Percentiles rank a stretch among this genome's conserved stretches.
Evolutionary conservation across 2,797 vertebrate species (phyloP).

Genomic region (Atherinosoma microstoma): DNA sequence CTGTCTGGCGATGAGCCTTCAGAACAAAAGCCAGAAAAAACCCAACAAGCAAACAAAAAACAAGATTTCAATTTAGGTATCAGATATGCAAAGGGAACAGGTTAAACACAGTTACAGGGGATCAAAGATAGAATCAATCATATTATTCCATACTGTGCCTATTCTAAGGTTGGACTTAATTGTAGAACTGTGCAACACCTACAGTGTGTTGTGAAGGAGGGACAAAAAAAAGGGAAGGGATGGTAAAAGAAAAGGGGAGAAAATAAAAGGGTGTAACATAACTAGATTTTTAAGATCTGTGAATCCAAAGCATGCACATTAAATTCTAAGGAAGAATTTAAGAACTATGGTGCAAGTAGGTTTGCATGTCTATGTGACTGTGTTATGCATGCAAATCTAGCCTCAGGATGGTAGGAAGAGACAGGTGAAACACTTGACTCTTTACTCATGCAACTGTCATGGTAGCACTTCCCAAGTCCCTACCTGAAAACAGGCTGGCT

Average conservation of each 20-base stretch:
- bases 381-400: not conserved
- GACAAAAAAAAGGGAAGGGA: not conserved
- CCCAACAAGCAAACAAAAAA: not conserved
- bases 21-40: constrained; percentile 18
- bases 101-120: not conserved
- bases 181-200: not conserved
- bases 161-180: not conserved
- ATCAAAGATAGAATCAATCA: not conserved
- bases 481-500: constrained; percentile 91
- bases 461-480: not conserved
- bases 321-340: not conserved
- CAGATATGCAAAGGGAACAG: not conserved
- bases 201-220: not conserved
- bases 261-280: no score
- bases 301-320: fast-evolving
- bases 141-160: not conserved
- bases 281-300: not conserved
- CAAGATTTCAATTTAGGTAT: not conserved
- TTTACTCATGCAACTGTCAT: not conserved
- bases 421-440: no score
- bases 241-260: no score
- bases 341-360: not conserved
- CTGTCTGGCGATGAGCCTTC: constrained; percentile 93
- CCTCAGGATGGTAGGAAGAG: not conserved
- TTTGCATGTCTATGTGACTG: not conserved